Percentiles rank a stretch among this genome's conserved stretches.
These are phyloP conservation scores for Dascillus cervinus DNA, from an alignment of 2,888 invertebrate species.

Conservation along the genomic window DNA sequence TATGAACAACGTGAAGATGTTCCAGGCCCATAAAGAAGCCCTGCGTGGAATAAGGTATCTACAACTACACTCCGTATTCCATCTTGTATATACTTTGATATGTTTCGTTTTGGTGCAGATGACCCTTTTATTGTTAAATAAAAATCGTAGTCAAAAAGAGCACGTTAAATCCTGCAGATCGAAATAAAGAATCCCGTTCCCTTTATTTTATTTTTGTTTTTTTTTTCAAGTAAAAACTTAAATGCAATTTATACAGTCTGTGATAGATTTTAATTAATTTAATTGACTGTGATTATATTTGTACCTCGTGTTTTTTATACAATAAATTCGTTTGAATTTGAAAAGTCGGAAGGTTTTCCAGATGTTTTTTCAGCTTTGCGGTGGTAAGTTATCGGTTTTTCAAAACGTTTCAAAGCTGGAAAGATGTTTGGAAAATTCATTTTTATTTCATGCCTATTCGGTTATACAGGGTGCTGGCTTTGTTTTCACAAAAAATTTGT, in stretches of 20 bases:
- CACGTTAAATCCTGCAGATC: conserved; percentile 6
- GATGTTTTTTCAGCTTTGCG: conserved; percentile 33
- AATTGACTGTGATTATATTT: conserved; percentile 27
- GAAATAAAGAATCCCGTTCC: conserved; percentile 12
- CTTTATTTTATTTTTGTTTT: conserved; percentile 8
- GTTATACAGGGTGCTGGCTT: conserved; percentile 12
- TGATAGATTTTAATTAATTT: conserved; percentile 22
- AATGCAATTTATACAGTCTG: conserved; percentile 18
- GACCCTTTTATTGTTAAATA: not conserved
- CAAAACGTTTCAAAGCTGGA: conserved; percentile 22
- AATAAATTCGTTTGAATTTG: conserved; percentile 37
- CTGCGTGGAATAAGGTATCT: conserved; percentile 94
- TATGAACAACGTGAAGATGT: conserved; percentile 99
- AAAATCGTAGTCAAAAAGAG: not conserved
- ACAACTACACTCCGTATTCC: conserved; percentile 40
- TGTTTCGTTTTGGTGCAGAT: conserved; percentile 29
- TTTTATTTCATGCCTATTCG: conserved; percentile 33
- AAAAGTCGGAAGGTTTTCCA: conserved; percentile 32
- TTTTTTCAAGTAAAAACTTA: too few relatives aligned
- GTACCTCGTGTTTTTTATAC: conserved; percentile 29
- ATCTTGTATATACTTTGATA: conserved; percentile 34
- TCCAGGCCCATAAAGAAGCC: conserved; percentile 99
- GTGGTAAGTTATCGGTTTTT: conserved; percentile 8
- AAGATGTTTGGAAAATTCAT: conserved; percentile 37
- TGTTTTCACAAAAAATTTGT: conserved; percentile 17